Evolutionary conservation across 2,888 invertebrate species (phyloP).

Genomic region (Steromphala cineraria): DNA sequence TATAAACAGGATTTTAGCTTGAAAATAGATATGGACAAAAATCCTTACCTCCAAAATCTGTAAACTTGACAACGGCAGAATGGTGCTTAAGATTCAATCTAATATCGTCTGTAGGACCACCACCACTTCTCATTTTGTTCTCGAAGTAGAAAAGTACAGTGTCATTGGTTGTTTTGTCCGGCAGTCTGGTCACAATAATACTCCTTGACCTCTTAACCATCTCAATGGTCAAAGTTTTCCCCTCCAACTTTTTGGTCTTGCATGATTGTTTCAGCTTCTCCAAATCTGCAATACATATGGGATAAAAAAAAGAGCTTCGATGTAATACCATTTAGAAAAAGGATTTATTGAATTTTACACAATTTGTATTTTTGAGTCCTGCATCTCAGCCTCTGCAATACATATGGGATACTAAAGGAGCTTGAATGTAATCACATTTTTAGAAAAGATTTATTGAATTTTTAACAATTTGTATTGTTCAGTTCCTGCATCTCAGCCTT

Average conservation of each 20-base stretch:
- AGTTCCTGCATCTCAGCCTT: too few species aligned
- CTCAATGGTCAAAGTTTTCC: background rate
- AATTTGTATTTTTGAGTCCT: too few species aligned
- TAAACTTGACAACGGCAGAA: slow-evolving; percentile 29
- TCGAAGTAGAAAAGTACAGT: slow-evolving; percentile 25
- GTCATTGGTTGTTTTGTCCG: slow-evolving; percentile 16
- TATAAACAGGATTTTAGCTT: too few species aligned
- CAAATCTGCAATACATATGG: background rate
- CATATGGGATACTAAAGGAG: too few species aligned
- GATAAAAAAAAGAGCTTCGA: background rate
- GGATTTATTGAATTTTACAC: too few species aligned
- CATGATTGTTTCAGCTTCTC: background rate
- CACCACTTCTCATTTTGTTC: slow-evolving; percentile 25
- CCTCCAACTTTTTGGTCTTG: background rate
- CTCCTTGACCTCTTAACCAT: background rate
- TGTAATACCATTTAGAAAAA: background rate
- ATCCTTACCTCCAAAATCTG: slow-evolving; percentile 22
- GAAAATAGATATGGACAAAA: too few species aligned
- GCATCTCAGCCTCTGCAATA: too few species aligned
- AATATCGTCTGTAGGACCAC: slow-evolving; percentile 26
- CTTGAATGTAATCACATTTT: too few species aligned
- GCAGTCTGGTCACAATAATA: background rate
- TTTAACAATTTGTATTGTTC: too few species aligned
- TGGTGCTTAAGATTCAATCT: background rate
- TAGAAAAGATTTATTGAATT: too few species aligned